Percentiles rank a stretch among this genome's conserved stretches.
phyloP scores from a whole-genome alignment of 2,113 vertebrate species.

The Grammomys dolichurus region DNA sequence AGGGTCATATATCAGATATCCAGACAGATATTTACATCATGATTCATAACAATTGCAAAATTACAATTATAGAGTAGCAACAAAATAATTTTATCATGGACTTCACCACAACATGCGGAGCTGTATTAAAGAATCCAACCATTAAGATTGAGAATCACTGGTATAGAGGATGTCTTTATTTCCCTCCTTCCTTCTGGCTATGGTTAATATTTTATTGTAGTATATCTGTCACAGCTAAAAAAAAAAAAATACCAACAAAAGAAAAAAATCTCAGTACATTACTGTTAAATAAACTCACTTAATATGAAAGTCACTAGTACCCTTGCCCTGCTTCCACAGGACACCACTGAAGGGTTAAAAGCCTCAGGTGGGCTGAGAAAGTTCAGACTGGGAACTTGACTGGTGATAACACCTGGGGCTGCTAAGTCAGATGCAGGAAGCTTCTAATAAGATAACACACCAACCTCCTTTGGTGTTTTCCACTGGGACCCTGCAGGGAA shows the following conservation, averaged over 20 bases:
- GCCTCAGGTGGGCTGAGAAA: neutral
- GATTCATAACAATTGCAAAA: neutral
- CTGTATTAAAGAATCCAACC: neutral
- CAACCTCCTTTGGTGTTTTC: neutral
- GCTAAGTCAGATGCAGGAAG: neutral
- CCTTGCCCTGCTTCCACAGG: neutral
- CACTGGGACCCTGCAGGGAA: neutral
- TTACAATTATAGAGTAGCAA: neutral
- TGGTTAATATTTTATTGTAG: neutral
- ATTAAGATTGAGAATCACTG: neutral
- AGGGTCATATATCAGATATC: neutral
- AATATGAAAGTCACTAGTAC: neutral
- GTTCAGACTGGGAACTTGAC: neutral
- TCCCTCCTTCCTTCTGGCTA: neutral
- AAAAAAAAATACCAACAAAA: neutral
- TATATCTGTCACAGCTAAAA: neutral
- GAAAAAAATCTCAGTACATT: neutral
- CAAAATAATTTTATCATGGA: neutral
- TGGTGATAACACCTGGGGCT: neutral
- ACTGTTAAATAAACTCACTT: neutral
- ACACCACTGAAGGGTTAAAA: neutral
- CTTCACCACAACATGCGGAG: neutral
- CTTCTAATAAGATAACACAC: neutral
- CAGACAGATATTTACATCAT: neutral
- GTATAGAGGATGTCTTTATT: neutral